These are phyloP conservation scores for Dynastes tityus DNA, from an alignment of 2,888 invertebrate species.

Conservation along the genomic window DNA sequence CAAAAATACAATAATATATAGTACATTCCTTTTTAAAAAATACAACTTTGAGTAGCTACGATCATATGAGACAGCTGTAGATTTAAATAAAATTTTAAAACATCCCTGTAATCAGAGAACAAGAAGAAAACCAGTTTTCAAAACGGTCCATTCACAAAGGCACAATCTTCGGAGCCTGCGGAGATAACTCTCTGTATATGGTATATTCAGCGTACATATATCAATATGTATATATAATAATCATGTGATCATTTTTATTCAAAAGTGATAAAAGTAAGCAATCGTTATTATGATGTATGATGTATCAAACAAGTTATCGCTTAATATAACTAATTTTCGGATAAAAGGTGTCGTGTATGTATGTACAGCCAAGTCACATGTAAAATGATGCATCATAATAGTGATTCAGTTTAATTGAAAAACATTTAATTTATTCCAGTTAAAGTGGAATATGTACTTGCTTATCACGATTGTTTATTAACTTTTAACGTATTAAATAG, in stretches of 20 bases:
- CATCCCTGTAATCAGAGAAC: no score
- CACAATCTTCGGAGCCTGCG: no score
- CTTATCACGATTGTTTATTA: constrained; percentile 6
- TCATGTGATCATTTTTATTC: background rate
- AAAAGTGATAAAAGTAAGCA: background rate
- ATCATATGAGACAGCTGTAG: no score
- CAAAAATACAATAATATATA: no score
- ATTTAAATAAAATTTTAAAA: no score
- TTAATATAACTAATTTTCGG: background rate
- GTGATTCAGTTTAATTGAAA: constrained; percentile 4
- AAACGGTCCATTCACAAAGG: no score
- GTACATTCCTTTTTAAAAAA: no score
- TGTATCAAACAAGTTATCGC: background rate
- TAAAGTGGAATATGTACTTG: background rate
- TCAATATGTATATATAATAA: background rate
- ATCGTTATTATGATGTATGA: background rate
- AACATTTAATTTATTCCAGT: background rate
- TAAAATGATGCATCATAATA: background rate
- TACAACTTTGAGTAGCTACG: no score
- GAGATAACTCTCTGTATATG: no score
- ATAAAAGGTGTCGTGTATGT: background rate
- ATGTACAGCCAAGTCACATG: background rate
- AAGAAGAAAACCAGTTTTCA: no score
- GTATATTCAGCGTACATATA: no score
- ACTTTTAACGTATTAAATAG: background rate